Percentiles rank a stretch among this genome's conserved stretches.
Conservation (phyloP, 2,797 vertebrate species). For the Parauchenoglanis ngamensis region DNA sequence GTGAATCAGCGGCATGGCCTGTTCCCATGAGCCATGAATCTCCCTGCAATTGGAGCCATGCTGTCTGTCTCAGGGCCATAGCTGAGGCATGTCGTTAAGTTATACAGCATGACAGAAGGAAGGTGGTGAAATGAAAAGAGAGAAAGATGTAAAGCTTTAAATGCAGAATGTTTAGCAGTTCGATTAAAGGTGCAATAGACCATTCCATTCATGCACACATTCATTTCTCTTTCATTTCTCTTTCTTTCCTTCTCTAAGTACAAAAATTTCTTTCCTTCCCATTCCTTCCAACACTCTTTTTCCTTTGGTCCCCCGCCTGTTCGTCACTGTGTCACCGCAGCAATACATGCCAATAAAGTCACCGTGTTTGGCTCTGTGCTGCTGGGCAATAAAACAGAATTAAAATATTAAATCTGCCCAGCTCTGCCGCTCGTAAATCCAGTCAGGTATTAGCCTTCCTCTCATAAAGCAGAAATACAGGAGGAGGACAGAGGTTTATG, state of each 20-base stretch:
- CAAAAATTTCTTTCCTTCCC: conserved; percentile 37
- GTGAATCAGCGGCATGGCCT: conserved; percentile 56
- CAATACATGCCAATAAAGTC: conserved; percentile 69
- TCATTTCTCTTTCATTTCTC: conserved; percentile 10
- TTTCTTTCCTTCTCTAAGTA: neutral
- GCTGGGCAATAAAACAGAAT: conserved; percentile 77
- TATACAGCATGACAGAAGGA: conserved; percentile 58
- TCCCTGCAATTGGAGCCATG: conserved; percentile 67
- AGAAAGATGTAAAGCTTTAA: conserved; percentile 28
- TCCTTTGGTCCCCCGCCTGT: conserved; percentile 46
- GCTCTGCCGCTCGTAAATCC: conserved; percentile 78
- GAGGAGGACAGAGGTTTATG: conserved; percentile 70
- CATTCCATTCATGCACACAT: conserved; percentile 45
- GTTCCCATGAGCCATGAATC: conserved; percentile 71
- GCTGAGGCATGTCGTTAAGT: conserved; percentile 60
- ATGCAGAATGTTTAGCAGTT: conserved; percentile 44
- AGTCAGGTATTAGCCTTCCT: conserved; percentile 72
- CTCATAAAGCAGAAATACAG: conserved; percentile 77
- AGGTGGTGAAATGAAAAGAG: conserved; percentile 16
- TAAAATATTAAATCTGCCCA: conserved; percentile 86
- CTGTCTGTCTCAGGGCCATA: conserved; percentile 71
- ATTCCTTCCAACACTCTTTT: conserved; percentile 30
- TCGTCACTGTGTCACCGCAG: conserved; percentile 57
- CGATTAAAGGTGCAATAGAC: conserved; percentile 58
- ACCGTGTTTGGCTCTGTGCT: conserved; percentile 68